Evolutionary conservation across 2,888 invertebrate species (phyloP).

Genomic region (Pollenia amentaria): DNA sequence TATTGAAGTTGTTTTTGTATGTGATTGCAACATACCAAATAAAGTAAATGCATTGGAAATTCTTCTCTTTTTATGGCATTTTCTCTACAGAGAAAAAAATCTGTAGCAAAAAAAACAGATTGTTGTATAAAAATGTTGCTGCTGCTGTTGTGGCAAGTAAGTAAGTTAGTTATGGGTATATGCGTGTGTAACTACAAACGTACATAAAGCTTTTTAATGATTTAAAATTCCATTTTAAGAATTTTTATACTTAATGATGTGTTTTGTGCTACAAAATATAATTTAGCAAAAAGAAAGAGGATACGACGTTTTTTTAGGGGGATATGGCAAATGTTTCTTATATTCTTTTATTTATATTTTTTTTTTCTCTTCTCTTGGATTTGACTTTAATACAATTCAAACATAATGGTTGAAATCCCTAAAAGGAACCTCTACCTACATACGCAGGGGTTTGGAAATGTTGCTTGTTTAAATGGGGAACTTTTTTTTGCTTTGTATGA

Average conservation of each 20-base stretch:
- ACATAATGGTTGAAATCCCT: constrained; percentile 54
- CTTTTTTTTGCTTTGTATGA: constrained; percentile 27
- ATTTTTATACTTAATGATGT: constrained; percentile 85
- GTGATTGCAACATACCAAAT: constrained; percentile 72
- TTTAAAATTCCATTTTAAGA: constrained; percentile 85
- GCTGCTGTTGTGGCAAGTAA: constrained; percentile 44
- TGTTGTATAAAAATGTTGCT: constrained; percentile 61
- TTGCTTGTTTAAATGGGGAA: constrained; percentile 63
- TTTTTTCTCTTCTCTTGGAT: not conserved
- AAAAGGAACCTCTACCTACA: constrained; percentile 47
- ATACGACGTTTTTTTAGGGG: constrained; percentile 32
- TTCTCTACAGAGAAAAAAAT: constrained; percentile 43
- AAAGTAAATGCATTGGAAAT: constrained; percentile 73
- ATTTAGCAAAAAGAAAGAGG: constrained; percentile 43
- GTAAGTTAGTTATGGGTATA: constrained; percentile 24
- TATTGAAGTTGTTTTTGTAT: constrained; percentile 56
- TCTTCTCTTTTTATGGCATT: constrained; percentile 71
- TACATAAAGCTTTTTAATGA: constrained; percentile 78
- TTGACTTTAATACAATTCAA: constrained; percentile 33
- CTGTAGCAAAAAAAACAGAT: constrained; percentile 54
- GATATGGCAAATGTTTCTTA: constrained; percentile 1
- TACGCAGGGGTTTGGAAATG: constrained; percentile 50
- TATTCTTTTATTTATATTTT: constrained; percentile 49
- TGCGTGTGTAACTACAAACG: constrained; percentile 29
- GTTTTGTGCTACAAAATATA: constrained; percentile 81